Conservation (phyloP, 2,113 vertebrate genomes). For the Hyaena hyaena region DNA sequence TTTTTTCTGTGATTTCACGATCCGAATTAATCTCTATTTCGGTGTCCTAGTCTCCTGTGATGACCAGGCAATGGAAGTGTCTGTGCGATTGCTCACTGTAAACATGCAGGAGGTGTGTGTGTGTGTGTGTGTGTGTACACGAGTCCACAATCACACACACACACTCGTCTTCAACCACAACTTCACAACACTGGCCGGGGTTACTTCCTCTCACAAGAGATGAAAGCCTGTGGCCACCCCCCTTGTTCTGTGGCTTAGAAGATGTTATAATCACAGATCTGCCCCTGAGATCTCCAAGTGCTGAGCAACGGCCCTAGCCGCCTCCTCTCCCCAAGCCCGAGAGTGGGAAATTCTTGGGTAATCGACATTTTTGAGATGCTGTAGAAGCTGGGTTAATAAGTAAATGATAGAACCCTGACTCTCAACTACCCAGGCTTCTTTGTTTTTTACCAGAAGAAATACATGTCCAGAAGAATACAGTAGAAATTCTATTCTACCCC, state of each 20-base stretch:
- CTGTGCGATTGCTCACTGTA: fast-evolving
- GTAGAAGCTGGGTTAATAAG: neutral
- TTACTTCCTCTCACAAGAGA: neutral
- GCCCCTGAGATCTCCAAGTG: neutral
- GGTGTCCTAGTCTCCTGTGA: neutral
- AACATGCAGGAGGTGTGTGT: fast-evolving
- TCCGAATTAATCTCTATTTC: constrained; percentile 36
- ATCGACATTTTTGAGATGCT: neutral
- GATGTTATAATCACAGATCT: neutral
- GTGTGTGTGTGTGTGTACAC: fast-evolving
- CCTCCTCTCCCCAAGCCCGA: fast-evolving
- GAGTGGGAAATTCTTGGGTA: neutral
- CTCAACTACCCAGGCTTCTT: neutral
- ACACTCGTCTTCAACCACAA: fast-evolving
- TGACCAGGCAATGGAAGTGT: fast-evolving
- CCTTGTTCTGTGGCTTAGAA: neutral
- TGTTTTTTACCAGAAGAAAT: constrained; percentile 30
- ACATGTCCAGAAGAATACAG: neutral
- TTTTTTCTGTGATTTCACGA: constrained; percentile 20
- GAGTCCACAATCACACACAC: neutral
- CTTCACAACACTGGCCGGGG: too few species aligned
- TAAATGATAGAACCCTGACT: neutral
- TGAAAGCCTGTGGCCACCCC: neutral
- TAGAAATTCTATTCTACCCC: neutral
- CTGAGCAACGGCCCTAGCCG: neutral